These are phyloP conservation scores for Motacilla alba DNA, from an alignment of 2,113 vertebrate genomes.

Conservation along the genomic window DNA sequence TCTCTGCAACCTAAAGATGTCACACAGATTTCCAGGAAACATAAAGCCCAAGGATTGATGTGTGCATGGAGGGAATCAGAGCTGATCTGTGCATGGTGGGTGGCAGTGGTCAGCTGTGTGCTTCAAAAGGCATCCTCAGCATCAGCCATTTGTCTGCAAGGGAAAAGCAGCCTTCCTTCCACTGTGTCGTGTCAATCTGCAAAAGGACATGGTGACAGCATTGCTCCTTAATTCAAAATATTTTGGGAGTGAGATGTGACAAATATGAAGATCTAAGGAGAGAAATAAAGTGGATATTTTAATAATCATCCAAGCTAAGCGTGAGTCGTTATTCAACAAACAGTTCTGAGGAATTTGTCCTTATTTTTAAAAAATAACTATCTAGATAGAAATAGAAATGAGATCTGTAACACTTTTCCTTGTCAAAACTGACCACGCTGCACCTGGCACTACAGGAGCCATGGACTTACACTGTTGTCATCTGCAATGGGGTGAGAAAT, in stretches of 20 bases:
- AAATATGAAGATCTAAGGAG: not conserved
- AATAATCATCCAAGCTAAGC: not conserved
- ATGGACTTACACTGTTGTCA: not conserved
- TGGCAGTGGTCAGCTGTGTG: not conserved
- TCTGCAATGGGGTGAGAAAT: not conserved
- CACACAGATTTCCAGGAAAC: not conserved
- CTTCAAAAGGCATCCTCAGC: not conserved
- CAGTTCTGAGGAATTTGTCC: not conserved
- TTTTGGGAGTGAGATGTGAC: not conserved
- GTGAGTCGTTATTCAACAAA: not conserved
- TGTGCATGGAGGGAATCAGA: not conserved
- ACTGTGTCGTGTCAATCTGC: not conserved
- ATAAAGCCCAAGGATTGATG: not conserved
- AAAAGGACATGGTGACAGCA: not conserved
- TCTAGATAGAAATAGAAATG: not conserved
- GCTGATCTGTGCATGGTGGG: not conserved
- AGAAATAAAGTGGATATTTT: not conserved
- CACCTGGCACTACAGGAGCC: not conserved
- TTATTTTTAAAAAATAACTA: not conserved
- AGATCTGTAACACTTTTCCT: not conserved
- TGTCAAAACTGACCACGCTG: not conserved
- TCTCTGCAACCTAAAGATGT: not conserved
- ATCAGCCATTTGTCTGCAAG: not conserved
- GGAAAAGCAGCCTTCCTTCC: not conserved
- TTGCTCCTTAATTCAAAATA: not conserved